Evolutionary conservation across 2,113 vertebrate genomes (phyloP).

Genomic region (Thalassarche chlororhynchos): DNA sequence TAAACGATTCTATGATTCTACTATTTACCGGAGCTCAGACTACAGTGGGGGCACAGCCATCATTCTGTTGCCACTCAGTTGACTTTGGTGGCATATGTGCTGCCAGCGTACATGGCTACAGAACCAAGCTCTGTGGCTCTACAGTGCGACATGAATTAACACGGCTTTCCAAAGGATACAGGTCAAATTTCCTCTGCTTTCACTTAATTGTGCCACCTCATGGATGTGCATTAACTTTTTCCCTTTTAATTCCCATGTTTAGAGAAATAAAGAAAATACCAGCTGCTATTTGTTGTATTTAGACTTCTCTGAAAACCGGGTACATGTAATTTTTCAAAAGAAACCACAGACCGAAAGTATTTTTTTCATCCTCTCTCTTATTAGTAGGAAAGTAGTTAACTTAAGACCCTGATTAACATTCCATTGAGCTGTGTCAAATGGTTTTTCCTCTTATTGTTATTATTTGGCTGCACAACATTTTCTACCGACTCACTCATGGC

Average conservation of each 20-base stretch:
- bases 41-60: not conserved
- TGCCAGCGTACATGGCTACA: rapidly evolving
- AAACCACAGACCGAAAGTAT: not conserved
- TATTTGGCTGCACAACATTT: not conserved
- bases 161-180: rapidly evolving
- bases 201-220: not conserved
- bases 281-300: not conserved
- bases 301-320: not conserved
- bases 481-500: not conserved
- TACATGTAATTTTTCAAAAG: not conserved
- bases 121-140: not conserved
- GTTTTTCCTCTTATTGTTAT: not conserved
- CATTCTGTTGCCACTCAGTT: not conserved
- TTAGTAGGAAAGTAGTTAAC: not conserved
- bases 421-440: not conserved
- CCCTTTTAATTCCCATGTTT: not conserved
- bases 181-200: not conserved
- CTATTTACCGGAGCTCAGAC: not conserved
- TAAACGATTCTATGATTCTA: too few relatives aligned
- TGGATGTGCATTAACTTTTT: not conserved
- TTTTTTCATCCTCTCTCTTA: not conserved
- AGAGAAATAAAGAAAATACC: not conserved
- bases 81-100: not conserved
- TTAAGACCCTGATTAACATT: not conserved
- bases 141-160: not conserved